Percentiles rank a stretch among this genome's conserved stretches.
Evolutionary conservation across 2,888 invertebrate genomes (phyloP).

Genomic region (Drepanosiphum platanoidis): DNA sequence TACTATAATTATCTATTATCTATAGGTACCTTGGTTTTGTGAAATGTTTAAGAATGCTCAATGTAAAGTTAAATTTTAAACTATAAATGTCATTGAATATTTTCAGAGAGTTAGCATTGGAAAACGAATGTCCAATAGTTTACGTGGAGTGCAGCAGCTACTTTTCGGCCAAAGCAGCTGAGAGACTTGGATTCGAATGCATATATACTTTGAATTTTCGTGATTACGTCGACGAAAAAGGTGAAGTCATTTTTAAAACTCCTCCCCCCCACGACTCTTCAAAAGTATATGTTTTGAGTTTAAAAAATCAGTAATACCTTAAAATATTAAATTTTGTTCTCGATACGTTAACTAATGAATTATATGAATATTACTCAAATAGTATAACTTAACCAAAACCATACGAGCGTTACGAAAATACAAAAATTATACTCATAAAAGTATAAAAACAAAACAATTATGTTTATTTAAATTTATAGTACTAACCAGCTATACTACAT

Average conservation of each 20-base stretch:
- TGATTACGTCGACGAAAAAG: slow-evolving; percentile 72
- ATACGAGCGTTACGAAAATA: neutral
- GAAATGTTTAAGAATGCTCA: too few species aligned
- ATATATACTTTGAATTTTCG: slow-evolving; percentile 77
- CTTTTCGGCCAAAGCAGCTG: slow-evolving; percentile 79
- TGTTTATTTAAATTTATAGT: neutral
- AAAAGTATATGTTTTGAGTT: slow-evolving; percentile 70
- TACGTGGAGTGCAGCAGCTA: slow-evolving; percentile 80
- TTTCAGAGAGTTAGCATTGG: slow-evolving; percentile 73
- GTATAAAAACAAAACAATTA: neutral
- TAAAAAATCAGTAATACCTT: neutral
- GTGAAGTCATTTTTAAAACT: slow-evolving; percentile 74
- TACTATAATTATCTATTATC: too few species aligned
- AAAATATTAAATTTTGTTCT: neutral
- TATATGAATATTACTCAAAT: too few species aligned
- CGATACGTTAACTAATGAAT: neutral
- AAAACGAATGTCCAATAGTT: slow-evolving; percentile 72
- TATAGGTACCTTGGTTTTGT: too few species aligned
- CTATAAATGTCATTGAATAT: neutral
- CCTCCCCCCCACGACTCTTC: slow-evolving; percentile 74
- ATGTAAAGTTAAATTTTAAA: too few species aligned
- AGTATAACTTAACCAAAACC: too few species aligned
- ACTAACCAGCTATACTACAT: neutral
- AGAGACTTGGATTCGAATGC: slow-evolving; percentile 77
- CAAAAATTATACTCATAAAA: neutral